phyloP scores from a whole-genome alignment of 2,888 invertebrate genomes.

The Zygothrica quintamaculata region DNA sequence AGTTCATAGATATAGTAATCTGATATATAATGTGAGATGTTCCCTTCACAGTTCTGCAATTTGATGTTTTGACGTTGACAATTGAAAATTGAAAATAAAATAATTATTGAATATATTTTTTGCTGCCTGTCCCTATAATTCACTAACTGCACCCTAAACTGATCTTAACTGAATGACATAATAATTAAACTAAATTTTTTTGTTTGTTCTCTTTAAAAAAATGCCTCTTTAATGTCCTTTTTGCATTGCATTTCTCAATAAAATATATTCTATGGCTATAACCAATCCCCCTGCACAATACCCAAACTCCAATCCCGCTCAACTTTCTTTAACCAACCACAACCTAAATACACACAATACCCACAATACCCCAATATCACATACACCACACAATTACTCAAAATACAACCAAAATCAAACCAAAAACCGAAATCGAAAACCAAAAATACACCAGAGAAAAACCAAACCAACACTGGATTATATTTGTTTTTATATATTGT shows the following conservation, averaged over 20 bases:
- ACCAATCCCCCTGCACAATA: constrained; percentile 67
- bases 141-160: constrained; percentile 65
- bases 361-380: constrained; percentile 42
- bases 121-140: constrained; percentile 38
- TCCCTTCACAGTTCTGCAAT: constrained; percentile 92
- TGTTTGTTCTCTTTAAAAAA: constrained; percentile 31
- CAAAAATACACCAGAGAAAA: constrained; percentile 39
- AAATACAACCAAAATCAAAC: constrained; percentile 42
- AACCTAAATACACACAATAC: constrained; percentile 35
- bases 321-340: constrained; percentile 57
- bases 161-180: constrained; percentile 48
- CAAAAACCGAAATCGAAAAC: constrained; percentile 45
- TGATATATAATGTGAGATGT: constrained; percentile 86
- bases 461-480: constrained; percentile 50
- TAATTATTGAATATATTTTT: constrained; percentile 14
- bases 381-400: constrained; percentile 58
- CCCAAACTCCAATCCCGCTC: constrained; percentile 58
- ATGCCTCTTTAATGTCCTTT: constrained; percentile 25
- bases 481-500: constrained; percentile 71
- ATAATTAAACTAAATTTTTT: constrained; percentile 28
- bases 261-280: constrained; percentile 48
- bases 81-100: constrained; percentile 22
- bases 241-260: constrained; percentile 29
- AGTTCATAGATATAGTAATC: constrained; percentile 36
- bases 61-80: constrained; percentile 51